phyloP scores from a whole-genome alignment of 1,140 invertebrate genomes.

The Druon quercuslanigerum region DNA sequence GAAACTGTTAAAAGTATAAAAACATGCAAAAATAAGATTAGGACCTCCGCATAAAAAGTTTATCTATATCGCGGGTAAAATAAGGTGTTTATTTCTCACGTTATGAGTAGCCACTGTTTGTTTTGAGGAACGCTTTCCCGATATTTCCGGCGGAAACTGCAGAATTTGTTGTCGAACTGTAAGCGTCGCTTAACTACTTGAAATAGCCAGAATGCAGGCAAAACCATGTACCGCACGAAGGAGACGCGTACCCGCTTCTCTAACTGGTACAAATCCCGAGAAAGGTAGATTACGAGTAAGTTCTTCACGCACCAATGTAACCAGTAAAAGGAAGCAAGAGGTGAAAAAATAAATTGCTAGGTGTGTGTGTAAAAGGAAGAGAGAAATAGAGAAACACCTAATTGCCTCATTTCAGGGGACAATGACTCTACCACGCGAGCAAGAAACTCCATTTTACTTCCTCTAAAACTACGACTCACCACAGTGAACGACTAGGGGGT shows the following conservation, averaged over 20 bases:
- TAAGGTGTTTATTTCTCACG: no score
- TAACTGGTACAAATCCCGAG: conserved; percentile 46
- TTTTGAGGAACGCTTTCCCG: no score
- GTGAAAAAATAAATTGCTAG: conserved; percentile 8
- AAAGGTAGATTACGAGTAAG: conserved; percentile 49
- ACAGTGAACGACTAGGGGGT: conserved; percentile 31
- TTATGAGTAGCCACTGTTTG: no score
- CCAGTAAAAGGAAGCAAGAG: conserved; percentile 40
- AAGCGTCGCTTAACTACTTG: conserved; percentile 57
- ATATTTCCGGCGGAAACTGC: no score
- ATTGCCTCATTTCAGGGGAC: conserved; percentile 51
- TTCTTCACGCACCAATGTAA: conserved; percentile 22
- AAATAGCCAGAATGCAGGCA: conserved; percentile 49
- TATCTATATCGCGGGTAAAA: no score
- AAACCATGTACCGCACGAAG: conserved; percentile 36
- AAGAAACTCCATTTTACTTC: conserved; percentile 42
- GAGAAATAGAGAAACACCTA: conserved; percentile 42
- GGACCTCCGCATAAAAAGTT: no score
- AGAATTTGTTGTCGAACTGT: conserved; percentile 55
- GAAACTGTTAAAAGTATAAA: no score
- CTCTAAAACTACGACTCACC: conserved; percentile 34
- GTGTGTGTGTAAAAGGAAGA: conserved; percentile 37
- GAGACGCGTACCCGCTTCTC: conserved; percentile 30
- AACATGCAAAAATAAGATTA: no score
- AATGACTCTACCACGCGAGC: conserved; percentile 43